Base-by-base conservation (phyloP, 1,140 invertebrate genomes). In the Mesaphorura yosii region DNA sequence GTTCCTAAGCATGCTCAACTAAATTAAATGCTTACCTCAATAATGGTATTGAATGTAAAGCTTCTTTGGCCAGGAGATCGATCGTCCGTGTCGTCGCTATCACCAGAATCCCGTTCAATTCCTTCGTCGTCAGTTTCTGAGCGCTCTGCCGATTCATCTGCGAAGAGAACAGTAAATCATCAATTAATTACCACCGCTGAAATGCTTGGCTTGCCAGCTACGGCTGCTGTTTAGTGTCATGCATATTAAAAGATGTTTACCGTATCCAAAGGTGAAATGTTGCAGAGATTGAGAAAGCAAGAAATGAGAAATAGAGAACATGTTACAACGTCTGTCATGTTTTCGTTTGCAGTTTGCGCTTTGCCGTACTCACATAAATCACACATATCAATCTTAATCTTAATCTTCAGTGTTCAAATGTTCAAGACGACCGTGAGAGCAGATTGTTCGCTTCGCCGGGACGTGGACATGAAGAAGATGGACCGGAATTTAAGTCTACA, bases 81-180 rank as follows among this genome's bases (percentile, higher is more conserved):
- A 25, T 51, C 56, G 47, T 72, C 68, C 37, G 75, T 72, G 17
- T 72, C 73, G 58, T 83, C 81, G 50, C 77, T 73, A 27, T 87
- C 84, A 48, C 83, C 83, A 1, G 86, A 84, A 70, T 90, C 87
- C 58, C 85, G 73, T 70, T 90, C 88, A 62, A 91, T 90, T 39
- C 87, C 87, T 70, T 91, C 87, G 68, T 91, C 87, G 60, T 88
- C 86, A 0, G 82, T 84, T 71, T 88, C 85, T 47, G 76, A 75
- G 40, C 71, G 40, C 38, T 67, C 66, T 44, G 56, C 57, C 26
- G 39, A 51, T 34, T 58, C 64, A 55, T 47, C 49, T 57, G 47
- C 25, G 50, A 50, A 23, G n/a, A n/a, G n/a, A n/a, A n/a, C n/a
- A n/a, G n/a, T n/a, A 51, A 29, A 57, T 50, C 31, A 28, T 22